A percentile compares a stretch with the other conserved stretches of the same genome.
Evolutionary conservation across 2,888 invertebrate genomes (phyloP).

Genomic region (Dynastes grantii): DNA sequence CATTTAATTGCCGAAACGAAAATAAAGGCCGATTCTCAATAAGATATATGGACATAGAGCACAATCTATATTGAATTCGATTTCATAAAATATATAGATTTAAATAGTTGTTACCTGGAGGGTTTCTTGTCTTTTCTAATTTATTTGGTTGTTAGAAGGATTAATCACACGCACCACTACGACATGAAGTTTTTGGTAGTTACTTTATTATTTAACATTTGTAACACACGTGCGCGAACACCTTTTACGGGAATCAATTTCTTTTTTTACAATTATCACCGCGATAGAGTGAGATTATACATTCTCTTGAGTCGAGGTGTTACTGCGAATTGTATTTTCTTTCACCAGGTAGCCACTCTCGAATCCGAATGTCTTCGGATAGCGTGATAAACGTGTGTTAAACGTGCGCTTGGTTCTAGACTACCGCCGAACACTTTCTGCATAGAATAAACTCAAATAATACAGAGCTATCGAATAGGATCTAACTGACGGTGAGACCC

Average conservation of each 20-base stretch:
- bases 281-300: not conserved
- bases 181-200: too few species aligned
- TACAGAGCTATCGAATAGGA: conserved; percentile 29
- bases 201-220: not conserved
- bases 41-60: too few species aligned
- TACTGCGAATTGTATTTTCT: conserved; percentile 24
- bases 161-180: too few species aligned
- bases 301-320: conserved; percentile 15
- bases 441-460: conserved; percentile 22
- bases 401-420: conserved; percentile 7
- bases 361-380: conserved; percentile 22
- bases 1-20: too few species aligned
- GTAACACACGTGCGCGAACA: not conserved
- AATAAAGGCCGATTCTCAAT: too few species aligned
- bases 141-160: too few species aligned
- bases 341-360: conserved; percentile 29
- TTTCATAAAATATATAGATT: too few species aligned
- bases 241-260: not conserved
- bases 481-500: conserved; percentile 42
- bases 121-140: too few species aligned
- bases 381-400: conserved; percentile 15
- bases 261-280: conserved; percentile 8
- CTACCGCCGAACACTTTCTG: conserved; percentile 48
- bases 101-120: too few species aligned
- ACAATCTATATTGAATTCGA: too few species aligned